Conservation (phyloP, 2,888 invertebrate species). For the Ochlodes sylvanus region DNA sequence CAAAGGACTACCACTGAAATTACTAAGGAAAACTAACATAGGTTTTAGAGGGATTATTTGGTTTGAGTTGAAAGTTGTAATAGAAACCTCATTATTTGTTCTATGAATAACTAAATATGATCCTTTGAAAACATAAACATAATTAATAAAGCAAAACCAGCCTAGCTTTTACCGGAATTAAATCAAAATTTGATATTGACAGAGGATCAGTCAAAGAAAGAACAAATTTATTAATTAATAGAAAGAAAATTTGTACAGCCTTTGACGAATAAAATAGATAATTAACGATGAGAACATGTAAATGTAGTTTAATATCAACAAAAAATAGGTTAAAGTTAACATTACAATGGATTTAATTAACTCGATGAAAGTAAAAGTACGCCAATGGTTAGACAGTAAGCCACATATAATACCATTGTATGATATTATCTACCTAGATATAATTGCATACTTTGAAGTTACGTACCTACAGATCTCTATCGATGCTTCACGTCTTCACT, state of each 20-base stretch:
- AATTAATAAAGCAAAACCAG: neutral
- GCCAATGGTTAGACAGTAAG: neutral
- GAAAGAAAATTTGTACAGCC: neutral
- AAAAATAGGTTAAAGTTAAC: too few species aligned
- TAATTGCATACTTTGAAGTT: neutral
- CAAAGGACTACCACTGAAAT: neutral
- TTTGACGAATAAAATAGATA: neutral
- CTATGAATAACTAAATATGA: neutral
- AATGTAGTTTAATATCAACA: too few species aligned
- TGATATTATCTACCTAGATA: neutral
- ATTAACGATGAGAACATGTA: too few species aligned
- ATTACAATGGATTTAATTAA: neutral
- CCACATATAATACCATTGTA: neutral
- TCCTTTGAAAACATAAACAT: neutral
- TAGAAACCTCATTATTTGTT: slow-evolving; percentile 8
- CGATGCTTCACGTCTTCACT: slow-evolving; percentile 1
- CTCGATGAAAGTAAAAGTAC: neutral
- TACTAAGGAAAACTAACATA: neutral
- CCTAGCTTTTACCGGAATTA: neutral
- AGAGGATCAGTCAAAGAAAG: neutral
- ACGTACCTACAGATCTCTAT: slow-evolving; percentile 3
- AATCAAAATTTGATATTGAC: neutral
- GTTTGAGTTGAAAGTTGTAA: slow-evolving; percentile 1
- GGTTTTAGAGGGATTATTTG: slow-evolving; percentile 13
- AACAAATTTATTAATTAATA: neutral